Base-by-base conservation (phyloP, 2,113 vertebrate species). In the Lampris megalopsis region DNA sequence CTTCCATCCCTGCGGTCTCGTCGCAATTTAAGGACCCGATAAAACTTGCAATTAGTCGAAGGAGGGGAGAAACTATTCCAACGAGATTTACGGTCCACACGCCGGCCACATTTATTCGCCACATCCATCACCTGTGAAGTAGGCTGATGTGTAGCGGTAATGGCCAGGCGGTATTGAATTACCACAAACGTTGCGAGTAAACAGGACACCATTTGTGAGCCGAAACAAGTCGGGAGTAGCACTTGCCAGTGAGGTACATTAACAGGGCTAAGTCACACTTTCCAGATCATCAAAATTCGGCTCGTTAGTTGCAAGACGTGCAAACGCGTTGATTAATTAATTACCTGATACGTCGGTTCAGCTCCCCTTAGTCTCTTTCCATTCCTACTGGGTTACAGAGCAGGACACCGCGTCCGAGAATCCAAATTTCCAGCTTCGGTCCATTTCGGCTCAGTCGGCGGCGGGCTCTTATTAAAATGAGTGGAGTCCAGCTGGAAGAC, bases 401-500 rank as follows among this genome's bases (percentile, higher is more conserved):
- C 88, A 71, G 74, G 86, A 86, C 89, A 70, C 81, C 50, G 83
- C 71, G 84, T 91, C 85, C 77, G 69, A 78, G 57, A 63, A 74
- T 88, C 84, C 88, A 90, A 89, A 91, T 89, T 79, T 84, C 86
- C 88, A 83, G 83, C 73, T 88, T 79, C 80, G 80, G 65, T 92
- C 90, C 91, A 92, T 92, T 77, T 70, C 80, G 76, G 87, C 68
- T 77, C 75, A 71, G 85, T 79, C 79, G 75, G 81, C 68, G 84
- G 53, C 79, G 84, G 80, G 77, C 60, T 37, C 11, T 37, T 24
- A 40, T 40, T 42, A 38, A 59, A 64, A 66, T 43, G 83, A 83
- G 87, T 56, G 84, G 70, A 86, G 79, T 92, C 90, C 79, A 88
- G 88, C 73, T 90, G 83, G 74, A 92, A 86, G 86, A 93, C 83